phyloP scores from a whole-genome alignment of 2,888 invertebrate genomes.

The Crepidodera aurea region DNA sequence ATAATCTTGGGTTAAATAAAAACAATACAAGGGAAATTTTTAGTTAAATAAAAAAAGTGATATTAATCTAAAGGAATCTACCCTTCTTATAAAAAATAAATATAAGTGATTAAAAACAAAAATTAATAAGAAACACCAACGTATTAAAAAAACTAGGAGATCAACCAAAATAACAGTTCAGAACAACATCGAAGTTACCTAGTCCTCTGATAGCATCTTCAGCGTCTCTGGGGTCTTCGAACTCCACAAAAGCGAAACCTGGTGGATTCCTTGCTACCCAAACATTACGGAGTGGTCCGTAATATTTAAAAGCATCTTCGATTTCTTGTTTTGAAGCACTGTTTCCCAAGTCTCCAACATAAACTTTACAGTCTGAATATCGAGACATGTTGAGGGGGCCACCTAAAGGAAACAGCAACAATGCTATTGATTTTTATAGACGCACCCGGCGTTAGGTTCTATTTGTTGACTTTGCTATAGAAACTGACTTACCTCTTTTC shows the following conservation, averaged over 20 bases:
- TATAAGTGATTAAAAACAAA: background rate
- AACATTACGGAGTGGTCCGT: constrained; percentile 88
- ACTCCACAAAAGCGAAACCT: constrained; percentile 91
- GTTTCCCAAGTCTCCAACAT: constrained; percentile 90
- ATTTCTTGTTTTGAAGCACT: constrained; percentile 90
- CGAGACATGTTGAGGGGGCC: constrained; percentile 70
- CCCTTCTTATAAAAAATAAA: background rate
- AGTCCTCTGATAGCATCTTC: constrained; percentile 85
- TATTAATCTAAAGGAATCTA: background rate
- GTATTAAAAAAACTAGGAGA: constrained; percentile 20
- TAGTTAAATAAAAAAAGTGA: too few species aligned
- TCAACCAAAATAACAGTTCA: constrained; percentile 21
- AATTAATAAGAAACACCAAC: constrained; percentile 9
- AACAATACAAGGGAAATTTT: too few species aligned
- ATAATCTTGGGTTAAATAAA: too few species aligned
- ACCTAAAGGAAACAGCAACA: constrained; percentile 26
- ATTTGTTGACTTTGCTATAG: background rate
- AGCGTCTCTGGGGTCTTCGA: constrained; percentile 87
- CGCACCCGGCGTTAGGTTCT: constrained; percentile 29
- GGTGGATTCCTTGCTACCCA: constrained; percentile 96
- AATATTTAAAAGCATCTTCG: constrained; percentile 87
- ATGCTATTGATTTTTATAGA: constrained; percentile 39
- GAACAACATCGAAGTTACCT: constrained; percentile 64
- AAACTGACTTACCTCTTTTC: constrained; percentile 20
- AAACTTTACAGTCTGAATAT: constrained; percentile 90